These are phyloP conservation scores for Leptopilina drosophilae DNA, from an alignment of 2,888 invertebrate genomes.

Conservation along the genomic window DNA sequence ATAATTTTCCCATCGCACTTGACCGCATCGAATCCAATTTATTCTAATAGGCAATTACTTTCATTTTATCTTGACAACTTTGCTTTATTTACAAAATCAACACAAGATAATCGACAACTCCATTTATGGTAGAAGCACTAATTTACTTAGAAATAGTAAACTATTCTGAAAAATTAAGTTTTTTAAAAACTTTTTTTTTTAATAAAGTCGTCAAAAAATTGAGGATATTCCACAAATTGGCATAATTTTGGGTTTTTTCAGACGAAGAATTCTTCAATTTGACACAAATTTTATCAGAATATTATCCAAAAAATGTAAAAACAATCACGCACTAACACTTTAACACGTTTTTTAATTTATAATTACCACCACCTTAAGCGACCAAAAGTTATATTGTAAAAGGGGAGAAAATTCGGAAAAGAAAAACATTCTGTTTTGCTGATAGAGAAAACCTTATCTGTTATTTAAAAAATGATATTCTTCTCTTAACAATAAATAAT, in stretches of 20 bases:
- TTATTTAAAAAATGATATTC: neutral
- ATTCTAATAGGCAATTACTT: constrained; percentile 24
- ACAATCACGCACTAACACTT: constrained; percentile 54
- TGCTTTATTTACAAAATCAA: neutral
- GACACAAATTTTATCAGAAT: neutral
- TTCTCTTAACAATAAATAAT: no score
- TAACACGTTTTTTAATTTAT: constrained; percentile 41
- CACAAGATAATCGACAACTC: neutral
- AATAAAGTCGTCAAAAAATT: neutral
- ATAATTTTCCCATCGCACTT: constrained; percentile 35
- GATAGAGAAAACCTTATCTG: no score
- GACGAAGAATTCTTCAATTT: neutral
- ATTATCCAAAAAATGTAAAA: neutral
- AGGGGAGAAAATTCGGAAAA: neutral
- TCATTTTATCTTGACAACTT: neutral
- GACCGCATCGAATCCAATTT: constrained; percentile 33
- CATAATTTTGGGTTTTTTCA: neutral
- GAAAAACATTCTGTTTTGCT: no score
- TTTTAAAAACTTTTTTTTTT: no score
- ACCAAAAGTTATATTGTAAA: constrained; percentile 11
- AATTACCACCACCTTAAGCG: constrained; percentile 50
- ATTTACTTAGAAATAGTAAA: constrained; percentile 3
- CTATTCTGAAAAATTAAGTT: no score
- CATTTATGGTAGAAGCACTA: neutral
- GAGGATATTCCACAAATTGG: neutral